Evolutionary conservation across 2,888 invertebrate genomes (phyloP), one percentile per base, ranked within the genome.

Genomic region (Eupithecia dodoneata): DNA sequence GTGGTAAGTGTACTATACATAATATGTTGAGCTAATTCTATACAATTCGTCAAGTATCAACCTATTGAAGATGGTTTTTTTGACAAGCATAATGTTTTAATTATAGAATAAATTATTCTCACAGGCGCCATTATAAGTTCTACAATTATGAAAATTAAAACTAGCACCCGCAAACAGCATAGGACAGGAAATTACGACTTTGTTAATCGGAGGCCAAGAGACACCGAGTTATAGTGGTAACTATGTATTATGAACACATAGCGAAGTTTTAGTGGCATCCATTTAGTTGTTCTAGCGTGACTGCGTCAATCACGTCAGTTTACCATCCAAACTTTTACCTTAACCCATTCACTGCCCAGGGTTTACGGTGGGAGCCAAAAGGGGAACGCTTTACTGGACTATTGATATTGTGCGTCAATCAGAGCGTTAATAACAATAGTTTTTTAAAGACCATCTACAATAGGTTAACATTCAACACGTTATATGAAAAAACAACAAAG

Each of bases 1-100:
- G 79, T 76, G 72, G 72, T 76, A 72, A 76, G 69, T 41, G 66
- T 63, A 30, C 42, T 71, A 30, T 66, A 66, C 30, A 6, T 5
- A 76, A 47, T 65, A 72, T 45, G 30, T 65, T 63, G 41, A 69
- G 55, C 55, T 73, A 66, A 71, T 45, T 65, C 47, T 76, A 76
- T 69, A 70, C 18, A 47, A 12, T 47, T 47, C n/a, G 2, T n/a
- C 9, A n/a, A n/a, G n/a, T 10, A 45, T 69, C 44, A 69, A 69
- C 69, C n/a, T 69, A 45, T 69, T 12, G 10, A 12, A 63, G 63
- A 63, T 63, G 63, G 59, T 63, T 30, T 10, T 63, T 59, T 63
- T 63, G 30, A 63, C 12, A 3, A 30, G 4, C 4, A 63, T 59
- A 7, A 12, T 63, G 10, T 63, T 63, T 63, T 4, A 10, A 63